Conservation (phyloP, 2,888 invertebrate species). For the Cerastis rubricosa region DNA sequence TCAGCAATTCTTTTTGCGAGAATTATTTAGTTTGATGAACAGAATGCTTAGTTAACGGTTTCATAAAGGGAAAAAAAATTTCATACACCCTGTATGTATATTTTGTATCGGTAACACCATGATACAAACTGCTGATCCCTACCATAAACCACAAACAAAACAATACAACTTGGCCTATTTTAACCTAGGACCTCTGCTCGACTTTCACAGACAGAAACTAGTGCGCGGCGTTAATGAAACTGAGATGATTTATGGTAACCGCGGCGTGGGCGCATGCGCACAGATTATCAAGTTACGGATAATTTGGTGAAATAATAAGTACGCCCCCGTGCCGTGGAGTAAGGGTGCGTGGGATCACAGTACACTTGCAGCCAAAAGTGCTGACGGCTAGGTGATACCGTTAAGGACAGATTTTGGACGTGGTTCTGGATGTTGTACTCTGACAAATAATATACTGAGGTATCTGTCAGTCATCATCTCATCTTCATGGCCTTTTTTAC, state of each 20-base stretch:
- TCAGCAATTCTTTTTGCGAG: too few species aligned
- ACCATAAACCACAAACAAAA: slow-evolving; percentile 11
- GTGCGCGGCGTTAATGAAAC: slow-evolving; percentile 62
- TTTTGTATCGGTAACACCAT: neutral
- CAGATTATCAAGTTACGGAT: slow-evolving; percentile 73
- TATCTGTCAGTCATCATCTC: neutral
- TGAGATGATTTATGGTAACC: slow-evolving; percentile 68
- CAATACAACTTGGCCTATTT: slow-evolving; percentile 25
- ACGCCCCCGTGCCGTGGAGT: slow-evolving; percentile 68
- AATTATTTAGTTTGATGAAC: too few species aligned
- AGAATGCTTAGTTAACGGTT: too few species aligned
- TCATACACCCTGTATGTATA: too few species aligned
- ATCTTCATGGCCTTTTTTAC: too few species aligned
- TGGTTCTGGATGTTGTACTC: neutral
- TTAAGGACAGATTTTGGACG: neutral
- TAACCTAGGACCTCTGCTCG: slow-evolving; percentile 46
- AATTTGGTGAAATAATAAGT: slow-evolving; percentile 80
- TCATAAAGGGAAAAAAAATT: too few species aligned
- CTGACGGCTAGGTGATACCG: neutral
- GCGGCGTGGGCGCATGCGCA: slow-evolving; percentile 68
- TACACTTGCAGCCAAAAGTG: slow-evolving; percentile 60
- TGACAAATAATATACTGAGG: neutral
- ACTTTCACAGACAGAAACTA: slow-evolving; percentile 51
- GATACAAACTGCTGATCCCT: neutral
- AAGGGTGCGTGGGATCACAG: slow-evolving; percentile 57